Evolutionary conservation across 2,113 vertebrate genomes (phyloP).

Genomic region (Tachysurus vachellii): DNA sequence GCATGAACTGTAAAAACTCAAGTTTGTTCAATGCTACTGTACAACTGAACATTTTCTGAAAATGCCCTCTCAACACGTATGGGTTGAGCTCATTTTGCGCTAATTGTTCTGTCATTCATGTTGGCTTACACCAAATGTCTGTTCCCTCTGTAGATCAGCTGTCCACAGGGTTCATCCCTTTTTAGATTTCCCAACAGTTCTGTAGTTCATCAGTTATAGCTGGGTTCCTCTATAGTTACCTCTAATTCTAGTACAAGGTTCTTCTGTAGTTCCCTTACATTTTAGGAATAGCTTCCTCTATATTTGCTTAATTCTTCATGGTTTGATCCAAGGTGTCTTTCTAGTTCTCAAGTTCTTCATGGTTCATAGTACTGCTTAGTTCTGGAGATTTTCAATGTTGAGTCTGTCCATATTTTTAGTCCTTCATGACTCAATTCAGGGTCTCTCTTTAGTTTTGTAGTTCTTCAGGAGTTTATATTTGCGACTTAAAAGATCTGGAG

Average conservation of each 20-base stretch:
- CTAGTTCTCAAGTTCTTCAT: constrained; percentile 3
- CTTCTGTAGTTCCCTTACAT: neutral
- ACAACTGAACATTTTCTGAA: neutral
- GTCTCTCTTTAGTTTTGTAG: neutral
- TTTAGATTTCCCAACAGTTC: neutral
- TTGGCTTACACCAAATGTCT: neutral
- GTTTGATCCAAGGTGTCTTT: neutral
- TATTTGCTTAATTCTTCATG: neutral
- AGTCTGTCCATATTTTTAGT: neutral
- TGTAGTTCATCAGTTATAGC: neutral
- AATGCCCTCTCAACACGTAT: too few species aligned
- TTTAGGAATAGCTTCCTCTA: neutral
- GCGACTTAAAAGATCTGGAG: neutral
- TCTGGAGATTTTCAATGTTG: neutral
- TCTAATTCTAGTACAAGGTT: neutral
- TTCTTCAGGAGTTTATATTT: neutral
- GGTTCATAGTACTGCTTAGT: neutral
- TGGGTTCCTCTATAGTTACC: neutral
- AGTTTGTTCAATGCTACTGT: neutral
- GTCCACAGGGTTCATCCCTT: neutral
- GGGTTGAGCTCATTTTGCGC: neutral
- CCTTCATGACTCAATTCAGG: neutral
- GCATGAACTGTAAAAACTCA: constrained; percentile 5
- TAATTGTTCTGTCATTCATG: neutral
- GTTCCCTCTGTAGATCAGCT: neutral